Percentiles rank a stretch among this genome's conserved stretches.
phyloP scores from a whole-genome alignment of 2,797 vertebrate species.

The Oophaga sylvatica region DNA sequence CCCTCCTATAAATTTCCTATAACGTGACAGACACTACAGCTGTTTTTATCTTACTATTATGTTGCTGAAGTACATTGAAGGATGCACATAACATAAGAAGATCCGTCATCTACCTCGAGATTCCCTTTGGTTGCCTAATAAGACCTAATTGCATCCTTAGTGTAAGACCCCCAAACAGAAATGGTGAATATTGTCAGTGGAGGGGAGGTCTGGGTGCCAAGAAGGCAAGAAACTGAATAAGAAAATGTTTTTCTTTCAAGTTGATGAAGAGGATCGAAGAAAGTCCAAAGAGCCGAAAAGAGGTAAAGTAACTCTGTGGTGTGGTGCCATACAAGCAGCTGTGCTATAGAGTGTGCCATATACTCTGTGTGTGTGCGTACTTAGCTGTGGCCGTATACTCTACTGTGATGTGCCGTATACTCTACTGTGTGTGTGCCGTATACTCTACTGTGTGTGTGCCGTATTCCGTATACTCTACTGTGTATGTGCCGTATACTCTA shows the following conservation, averaged over 20 bases:
- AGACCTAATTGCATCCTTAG: not conserved
- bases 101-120: not conserved
- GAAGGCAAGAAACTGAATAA: slow-evolving; percentile 12
- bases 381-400: no score
- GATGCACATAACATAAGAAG: no score
- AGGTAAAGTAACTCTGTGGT: slow-evolving; percentile 37
- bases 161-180: not conserved
- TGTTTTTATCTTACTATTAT: no score
- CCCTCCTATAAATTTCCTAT: no score
- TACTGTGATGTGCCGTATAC: no score
- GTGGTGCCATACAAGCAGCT: not conserved
- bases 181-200: not conserved
- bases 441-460: no score
- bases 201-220: not conserved
- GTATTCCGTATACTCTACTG: no score
- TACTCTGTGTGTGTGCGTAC: not conserved
- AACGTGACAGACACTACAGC: no score
- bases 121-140: not conserved
- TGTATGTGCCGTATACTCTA: no score
- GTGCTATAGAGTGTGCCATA: not conserved
- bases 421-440: no score
- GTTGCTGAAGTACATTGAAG: no score
- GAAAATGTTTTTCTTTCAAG: slow-evolving; percentile 55
- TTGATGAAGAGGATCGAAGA: slow-evolving; percentile 46
- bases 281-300: slow-evolving; percentile 46